Base-by-base conservation (phyloP, 2,888 invertebrate genomes). In the Ennomos erosarius region DNA sequence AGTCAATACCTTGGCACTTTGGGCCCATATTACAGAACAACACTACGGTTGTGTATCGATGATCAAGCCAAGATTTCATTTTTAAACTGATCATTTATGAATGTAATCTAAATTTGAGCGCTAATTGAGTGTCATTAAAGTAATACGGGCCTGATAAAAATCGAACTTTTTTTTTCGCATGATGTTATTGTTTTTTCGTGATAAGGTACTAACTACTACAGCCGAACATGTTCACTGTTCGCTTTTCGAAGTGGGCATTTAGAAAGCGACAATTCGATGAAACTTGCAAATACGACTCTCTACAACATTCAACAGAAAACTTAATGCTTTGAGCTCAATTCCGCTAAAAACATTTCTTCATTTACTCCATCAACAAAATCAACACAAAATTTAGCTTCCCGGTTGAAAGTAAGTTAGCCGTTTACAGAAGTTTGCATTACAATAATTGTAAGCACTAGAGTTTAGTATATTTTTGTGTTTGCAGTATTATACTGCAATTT, bases 341-440 rank as follows among this genome's bases (percentile, higher is more conserved):
- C 11, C 12, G 46, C 34, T 11, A 37, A 37, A 12, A 40, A 34
- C 33, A 26, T 9, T 10, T 46, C 11, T 47, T 13, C n/a, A n/a
- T 40, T 48, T 33, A 61, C 38, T 56, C 46, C 38, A 26, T 10
- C 38, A 12, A 35, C 9, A 33, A 48, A n/a, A 40, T 55, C 50
- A 54, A 54, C 39, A 55, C 45, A 59, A 50, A 35, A 34, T 34
- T 50, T 10, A 10, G 26, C 56, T 43, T 55, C 44, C 33, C 55
- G 49, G 42, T 55, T 59, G 61, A 65, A 50, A 55, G 40, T 44
- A 50, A 62, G 55, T 50, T 50, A 44, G 62, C 65, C 51, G 45
- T 62, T 39, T 13, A 13, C 16, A 8, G 6, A 52, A 26, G 0
- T 26, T 26, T 16, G 1, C 3, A n/a, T n/a, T n/a, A n/a, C n/a